phyloP scores from a whole-genome alignment of 1,140 invertebrate species.

The Dicyema japonicum region DNA sequence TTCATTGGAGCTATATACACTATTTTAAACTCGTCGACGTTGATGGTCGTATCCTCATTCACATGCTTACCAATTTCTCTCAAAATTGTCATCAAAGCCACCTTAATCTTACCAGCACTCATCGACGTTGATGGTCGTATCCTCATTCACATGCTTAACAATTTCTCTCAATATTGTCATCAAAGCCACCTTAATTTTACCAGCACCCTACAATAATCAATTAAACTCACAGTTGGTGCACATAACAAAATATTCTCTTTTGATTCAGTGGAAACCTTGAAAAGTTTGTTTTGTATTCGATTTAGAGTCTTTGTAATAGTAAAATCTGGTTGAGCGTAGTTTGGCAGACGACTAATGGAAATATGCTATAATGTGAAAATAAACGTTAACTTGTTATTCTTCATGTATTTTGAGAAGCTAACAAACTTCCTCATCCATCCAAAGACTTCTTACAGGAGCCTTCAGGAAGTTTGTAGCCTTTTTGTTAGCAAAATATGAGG shows the following conservation, averaged over 20 bases:
- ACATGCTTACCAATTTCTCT: constrained; percentile 89
- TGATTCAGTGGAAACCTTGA: constrained; percentile 47
- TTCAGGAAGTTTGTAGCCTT: constrained; percentile 70
- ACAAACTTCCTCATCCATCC: constrained; percentile 65
- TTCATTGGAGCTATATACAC: constrained; percentile 95
- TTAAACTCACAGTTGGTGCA: constrained; percentile 44
- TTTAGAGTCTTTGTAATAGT: constrained; percentile 85
- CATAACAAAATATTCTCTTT: constrained; percentile 85
- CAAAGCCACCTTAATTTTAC: constrained; percentile 92
- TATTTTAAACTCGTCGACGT: constrained; percentile 81
- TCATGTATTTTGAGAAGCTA: constrained; percentile 82
- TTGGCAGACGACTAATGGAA: constrained; percentile 56
- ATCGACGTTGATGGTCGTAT: constrained; percentile 71
- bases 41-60: constrained; percentile 62
- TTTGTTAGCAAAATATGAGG: constrained; percentile 94
- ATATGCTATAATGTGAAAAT: constrained; percentile 46
- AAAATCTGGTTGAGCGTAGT: constrained; percentile 84
- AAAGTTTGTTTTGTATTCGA: constrained; percentile 60
- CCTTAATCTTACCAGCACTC: constrained; percentile 97
- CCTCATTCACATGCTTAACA: constrained; percentile 76
- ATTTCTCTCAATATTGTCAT: constrained; percentile 78
- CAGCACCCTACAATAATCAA: constrained; percentile 34
- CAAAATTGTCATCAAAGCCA: constrained; percentile 70
- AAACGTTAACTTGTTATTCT: too few relatives aligned
- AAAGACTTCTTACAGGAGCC: constrained; percentile 75